Percentiles rank a stretch among this genome's conserved stretches.
phyloP scores from a whole-genome alignment of 2,797 vertebrate genomes.

The Cryptoblepharus egeriae region DNA sequence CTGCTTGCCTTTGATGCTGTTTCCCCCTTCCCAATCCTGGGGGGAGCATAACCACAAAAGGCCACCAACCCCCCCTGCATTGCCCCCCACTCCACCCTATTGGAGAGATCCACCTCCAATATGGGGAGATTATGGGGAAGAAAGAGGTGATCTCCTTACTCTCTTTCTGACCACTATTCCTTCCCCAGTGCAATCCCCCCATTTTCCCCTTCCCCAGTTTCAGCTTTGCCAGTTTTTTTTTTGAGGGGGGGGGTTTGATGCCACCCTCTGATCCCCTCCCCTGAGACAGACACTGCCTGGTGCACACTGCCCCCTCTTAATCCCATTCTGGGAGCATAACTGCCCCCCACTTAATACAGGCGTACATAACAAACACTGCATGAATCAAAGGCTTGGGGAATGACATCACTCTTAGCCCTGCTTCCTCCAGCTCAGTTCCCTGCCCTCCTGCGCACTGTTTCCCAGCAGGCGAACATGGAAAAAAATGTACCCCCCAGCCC shows the following conservation, averaged over 20 bases:
- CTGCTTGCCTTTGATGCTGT: background rate
- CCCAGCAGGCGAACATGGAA: rapidly evolving
- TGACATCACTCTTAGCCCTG: background rate
- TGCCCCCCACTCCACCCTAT: too few species aligned
- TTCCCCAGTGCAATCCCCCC: background rate
- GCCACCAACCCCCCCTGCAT: background rate
- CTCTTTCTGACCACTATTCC: background rate
- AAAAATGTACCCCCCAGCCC: background rate
- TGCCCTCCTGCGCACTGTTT: too few species aligned
- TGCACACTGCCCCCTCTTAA: too few species aligned
- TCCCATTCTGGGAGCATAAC: too few species aligned
- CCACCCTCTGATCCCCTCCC: background rate
- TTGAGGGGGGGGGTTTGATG: too few species aligned
- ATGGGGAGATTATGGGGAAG: too few species aligned
- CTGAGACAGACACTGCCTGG: background rate
- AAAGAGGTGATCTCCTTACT: too few species aligned
- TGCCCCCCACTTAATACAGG: background rate
- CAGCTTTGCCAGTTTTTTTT: too few species aligned
- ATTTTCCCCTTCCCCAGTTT: too few species aligned
- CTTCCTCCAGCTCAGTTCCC: background rate
- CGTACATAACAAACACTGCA: background rate
- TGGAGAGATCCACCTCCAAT: background rate
- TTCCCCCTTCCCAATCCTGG: background rate
- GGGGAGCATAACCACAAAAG: background rate
- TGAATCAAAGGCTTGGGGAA: background rate